Conservation (phyloP, 2,113 vertebrate species). For the Chrysemys picta region DNA sequence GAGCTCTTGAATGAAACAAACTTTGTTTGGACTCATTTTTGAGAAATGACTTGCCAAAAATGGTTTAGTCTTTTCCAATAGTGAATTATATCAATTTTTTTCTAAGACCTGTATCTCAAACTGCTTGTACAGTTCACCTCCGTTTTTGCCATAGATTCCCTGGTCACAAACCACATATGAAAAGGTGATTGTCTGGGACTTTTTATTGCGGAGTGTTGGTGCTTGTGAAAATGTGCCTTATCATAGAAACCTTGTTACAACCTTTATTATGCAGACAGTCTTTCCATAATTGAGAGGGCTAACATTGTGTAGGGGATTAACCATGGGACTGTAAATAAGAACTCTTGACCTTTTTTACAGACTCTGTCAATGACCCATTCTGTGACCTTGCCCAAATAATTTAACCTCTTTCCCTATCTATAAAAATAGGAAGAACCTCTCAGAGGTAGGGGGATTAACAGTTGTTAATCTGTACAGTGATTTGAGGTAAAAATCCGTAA, state of each 20-base stretch:
- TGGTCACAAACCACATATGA: background rate
- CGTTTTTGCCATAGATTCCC: conserved; percentile 66
- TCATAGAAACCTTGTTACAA: background rate
- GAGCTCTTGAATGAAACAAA: background rate
- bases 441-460: background rate
- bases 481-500: conserved; percentile 36
- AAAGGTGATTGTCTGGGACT: background rate
- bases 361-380: background rate
- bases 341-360: background rate
- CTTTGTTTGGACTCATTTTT: background rate
- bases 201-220: background rate
- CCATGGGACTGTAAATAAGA: background rate
- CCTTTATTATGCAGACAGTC: background rate
- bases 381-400: background rate
- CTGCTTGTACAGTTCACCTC: conserved; percentile 56
- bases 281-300: background rate
- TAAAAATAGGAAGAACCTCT: background rate
- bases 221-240: background rate
- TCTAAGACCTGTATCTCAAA: conserved; percentile 53
- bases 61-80: fast-evolving
- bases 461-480: conserved; percentile 66
- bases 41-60: conserved; percentile 1
- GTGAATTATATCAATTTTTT: conserved; percentile 68
- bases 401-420: background rate
- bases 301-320: background rate